Percentiles rank a stretch among this genome's conserved stretches.
These are phyloP conservation scores for Eilema depressum DNA, from an alignment of 2,888 invertebrate species.

Conservation along the genomic window DNA sequence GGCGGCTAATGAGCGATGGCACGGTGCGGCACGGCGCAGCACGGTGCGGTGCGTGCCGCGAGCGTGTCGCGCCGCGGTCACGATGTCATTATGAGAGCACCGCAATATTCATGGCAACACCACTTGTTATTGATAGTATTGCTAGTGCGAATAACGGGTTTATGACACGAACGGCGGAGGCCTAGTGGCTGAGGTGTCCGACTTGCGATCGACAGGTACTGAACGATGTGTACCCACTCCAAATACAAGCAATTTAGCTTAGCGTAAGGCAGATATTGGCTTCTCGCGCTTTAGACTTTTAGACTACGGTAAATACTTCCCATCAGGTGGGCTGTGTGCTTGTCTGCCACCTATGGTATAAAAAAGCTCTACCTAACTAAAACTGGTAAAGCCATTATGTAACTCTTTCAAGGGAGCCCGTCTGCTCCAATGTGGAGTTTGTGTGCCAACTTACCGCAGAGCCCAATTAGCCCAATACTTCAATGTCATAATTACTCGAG, in stretches of 20 bases:
- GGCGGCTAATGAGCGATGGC: constrained; percentile 43
- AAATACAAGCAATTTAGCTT: not conserved
- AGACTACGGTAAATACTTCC: too few species aligned
- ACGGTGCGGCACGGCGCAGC: constrained; percentile 26
- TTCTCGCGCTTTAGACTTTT: too few species aligned
- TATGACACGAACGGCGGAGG: not conserved
- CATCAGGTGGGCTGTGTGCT: too few species aligned
- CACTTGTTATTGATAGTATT: constrained; percentile 23
- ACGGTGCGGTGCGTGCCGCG: constrained; percentile 20
- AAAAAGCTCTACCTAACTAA: too few species aligned
- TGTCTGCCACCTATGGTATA: too few species aligned
- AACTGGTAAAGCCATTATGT: too few species aligned
- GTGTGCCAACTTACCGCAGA: too few species aligned
- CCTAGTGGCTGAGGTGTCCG: not conserved
- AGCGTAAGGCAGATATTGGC: too few species aligned
- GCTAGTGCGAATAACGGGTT: constrained; percentile 18
- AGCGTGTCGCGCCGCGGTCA: constrained; percentile 34
- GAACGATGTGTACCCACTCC: not conserved
- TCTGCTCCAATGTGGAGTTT: too few species aligned
- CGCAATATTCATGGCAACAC: constrained; percentile 26
- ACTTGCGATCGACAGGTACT: not conserved
- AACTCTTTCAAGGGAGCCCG: too few species aligned
- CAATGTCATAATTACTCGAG: too few species aligned
- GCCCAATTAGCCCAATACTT: too few species aligned
- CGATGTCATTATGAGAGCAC: constrained; percentile 36